A percentile compares a stretch with the other conserved stretches of the same genome.
These are phyloP conservation scores for Silurus lanzhouensis DNA, from an alignment of 2,797 vertebrate genomes.

Conservation along the genomic window DNA sequence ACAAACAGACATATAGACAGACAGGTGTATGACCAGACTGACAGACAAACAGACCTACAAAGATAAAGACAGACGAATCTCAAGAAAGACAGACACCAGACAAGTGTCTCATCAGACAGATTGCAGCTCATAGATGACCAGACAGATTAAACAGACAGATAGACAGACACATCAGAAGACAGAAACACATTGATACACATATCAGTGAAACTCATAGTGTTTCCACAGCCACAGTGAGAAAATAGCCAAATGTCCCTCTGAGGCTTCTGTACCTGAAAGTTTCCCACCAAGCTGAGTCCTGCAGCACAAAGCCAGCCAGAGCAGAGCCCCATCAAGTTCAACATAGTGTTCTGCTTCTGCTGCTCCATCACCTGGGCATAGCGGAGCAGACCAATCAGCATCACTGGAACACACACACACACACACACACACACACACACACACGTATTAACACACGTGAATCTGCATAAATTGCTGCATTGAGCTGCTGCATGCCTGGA, in stretches of 20 bases:
- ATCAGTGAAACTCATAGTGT: neutral
- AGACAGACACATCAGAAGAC: neutral
- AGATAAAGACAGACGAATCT: neutral
- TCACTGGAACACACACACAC: slow-evolving; percentile 67
- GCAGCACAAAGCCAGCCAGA: slow-evolving; percentile 83
- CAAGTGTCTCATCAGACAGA: neutral
- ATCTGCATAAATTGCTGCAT: neutral
- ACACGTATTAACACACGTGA: neutral
- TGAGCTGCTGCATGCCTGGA: neutral
- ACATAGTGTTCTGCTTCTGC: slow-evolving; percentile 79
- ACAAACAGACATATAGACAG: neutral
- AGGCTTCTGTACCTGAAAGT: slow-evolving; percentile 80
- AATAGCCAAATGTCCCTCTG: neutral
- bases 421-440: slow-evolving; percentile 19
- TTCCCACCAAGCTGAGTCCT: slow-evolving; percentile 87
- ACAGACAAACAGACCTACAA: neutral
- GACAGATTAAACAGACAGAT: neutral
- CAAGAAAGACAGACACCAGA: neutral
- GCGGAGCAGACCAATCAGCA: slow-evolving; percentile 81
- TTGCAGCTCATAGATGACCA: neutral
- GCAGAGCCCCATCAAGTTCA: slow-evolving; percentile 82
- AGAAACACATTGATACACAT: neutral
- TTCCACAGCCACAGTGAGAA: neutral
- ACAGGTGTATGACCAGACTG: neutral
- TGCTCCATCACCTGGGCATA: slow-evolving; percentile 80